These are phyloP conservation scores for Oeneis ivallda DNA, from an alignment of 2,888 invertebrate species.

Conservation along the genomic window DNA sequence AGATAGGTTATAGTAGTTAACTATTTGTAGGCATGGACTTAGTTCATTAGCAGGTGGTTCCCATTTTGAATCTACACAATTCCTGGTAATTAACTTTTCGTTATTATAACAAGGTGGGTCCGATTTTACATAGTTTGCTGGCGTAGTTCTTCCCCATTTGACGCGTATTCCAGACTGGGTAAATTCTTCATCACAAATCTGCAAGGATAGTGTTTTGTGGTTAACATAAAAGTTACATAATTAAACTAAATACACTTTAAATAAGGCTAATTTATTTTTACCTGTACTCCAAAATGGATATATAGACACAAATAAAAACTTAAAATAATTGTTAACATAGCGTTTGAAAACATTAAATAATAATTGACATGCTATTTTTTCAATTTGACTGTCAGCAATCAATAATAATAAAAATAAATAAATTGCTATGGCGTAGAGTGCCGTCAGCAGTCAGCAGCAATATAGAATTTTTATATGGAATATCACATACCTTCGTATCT, in stretches of 20 bases:
- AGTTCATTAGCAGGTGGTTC: constrained; percentile 52
- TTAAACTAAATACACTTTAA: not conserved
- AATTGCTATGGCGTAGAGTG: not conserved
- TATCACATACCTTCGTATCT: not conserved
- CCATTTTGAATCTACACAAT: constrained; percentile 62
- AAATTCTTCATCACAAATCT: constrained; percentile 65
- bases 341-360: constrained; percentile 12
- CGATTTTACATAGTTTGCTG: constrained; percentile 55
- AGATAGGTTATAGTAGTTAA: constrained; percentile 52
- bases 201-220: constrained; percentile 36
- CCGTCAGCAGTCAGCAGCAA: not conserved
- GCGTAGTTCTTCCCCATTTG: constrained; percentile 55
- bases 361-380: constrained; percentile 6
- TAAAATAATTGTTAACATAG: constrained; percentile 29
- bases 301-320: constrained; percentile 24
- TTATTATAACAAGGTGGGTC: constrained; percentile 60
- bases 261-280: constrained; percentile 9
- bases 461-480: not conserved
- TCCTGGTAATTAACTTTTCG: constrained; percentile 55
- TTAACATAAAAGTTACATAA: not conserved
- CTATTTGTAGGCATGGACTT: constrained; percentile 54
- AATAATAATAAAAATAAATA: too few relatives aligned
- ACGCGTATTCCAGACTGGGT: constrained; percentile 56
- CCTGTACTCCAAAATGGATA: constrained; percentile 36
- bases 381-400: not conserved